These are phyloP conservation scores for Sericinus montela DNA, from an alignment of 2,888 invertebrate genomes.

Conservation along the genomic window DNA sequence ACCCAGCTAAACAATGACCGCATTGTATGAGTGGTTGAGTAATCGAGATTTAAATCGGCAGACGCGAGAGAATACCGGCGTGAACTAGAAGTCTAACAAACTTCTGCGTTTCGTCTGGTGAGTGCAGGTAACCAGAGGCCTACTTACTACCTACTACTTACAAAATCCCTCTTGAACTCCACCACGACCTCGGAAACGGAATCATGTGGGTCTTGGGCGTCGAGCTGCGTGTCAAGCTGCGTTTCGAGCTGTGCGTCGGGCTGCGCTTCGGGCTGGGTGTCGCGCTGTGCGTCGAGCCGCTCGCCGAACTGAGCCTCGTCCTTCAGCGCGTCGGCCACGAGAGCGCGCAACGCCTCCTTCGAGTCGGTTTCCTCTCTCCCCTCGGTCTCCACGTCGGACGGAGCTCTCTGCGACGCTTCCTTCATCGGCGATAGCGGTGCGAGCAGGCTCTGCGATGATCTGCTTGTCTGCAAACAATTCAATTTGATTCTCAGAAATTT, in stretches of 20 bases:
- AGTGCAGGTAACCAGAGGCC: too few relatives aligned
- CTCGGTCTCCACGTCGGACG: constrained; percentile 17
- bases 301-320: constrained; percentile 15
- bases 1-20: too few relatives aligned
- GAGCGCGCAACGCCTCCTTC: constrained; percentile 33
- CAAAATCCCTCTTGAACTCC: constrained; percentile 28
- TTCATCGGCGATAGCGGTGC: constrained; percentile 44
- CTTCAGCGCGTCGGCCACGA: constrained; percentile 25
- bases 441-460: constrained; percentile 56
- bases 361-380: constrained; percentile 28
- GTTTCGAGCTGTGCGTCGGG: not conserved
- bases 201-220: constrained; percentile 16
- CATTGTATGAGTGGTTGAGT: too few relatives aligned
- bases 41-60: too few relatives aligned
- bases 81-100: too few relatives aligned
- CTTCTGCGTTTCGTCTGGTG: too few relatives aligned
- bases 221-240: not conserved
- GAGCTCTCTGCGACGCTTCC: constrained; percentile 7
- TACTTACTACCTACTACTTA: constrained; percentile 10
- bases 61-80: too few relatives aligned
- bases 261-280: not conserved
- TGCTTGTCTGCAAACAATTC: constrained; percentile 27
- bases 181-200: constrained; percentile 27
- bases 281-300: not conserved
- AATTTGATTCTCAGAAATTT: not conserved